A percentile compares a stretch with the other conserved stretches of the same genome.
phyloP scores from a whole-genome alignment of 2,113 vertebrate species.

The Ciconia boyciana region DNA sequence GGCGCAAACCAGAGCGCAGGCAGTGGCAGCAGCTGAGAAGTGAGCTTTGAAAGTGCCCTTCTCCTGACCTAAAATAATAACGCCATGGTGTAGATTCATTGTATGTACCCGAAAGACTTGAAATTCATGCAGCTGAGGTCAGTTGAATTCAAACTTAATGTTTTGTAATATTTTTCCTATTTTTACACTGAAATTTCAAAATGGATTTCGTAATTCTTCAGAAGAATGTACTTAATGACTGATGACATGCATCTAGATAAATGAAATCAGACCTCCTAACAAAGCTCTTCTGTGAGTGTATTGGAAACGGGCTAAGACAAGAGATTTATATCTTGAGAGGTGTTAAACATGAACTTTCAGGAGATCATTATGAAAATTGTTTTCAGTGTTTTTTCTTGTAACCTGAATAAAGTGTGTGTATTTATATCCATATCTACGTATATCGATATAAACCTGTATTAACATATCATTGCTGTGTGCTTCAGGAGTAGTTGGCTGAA shows the following conservation, averaged over 20 bases:
- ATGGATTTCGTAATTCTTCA: background rate
- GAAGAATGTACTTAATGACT: background rate
- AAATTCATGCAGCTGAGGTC: background rate
- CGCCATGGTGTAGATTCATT: fast-evolving
- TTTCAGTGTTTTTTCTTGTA: background rate
- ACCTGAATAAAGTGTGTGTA: background rate
- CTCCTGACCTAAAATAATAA: background rate
- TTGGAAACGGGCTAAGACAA: background rate
- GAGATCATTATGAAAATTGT: background rate
- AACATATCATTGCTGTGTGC: background rate
- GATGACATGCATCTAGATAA: background rate
- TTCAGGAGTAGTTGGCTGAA: background rate
- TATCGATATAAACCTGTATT: background rate
- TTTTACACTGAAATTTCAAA: background rate
- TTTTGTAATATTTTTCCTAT: background rate
- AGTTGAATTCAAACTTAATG: background rate
- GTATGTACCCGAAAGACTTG: background rate
- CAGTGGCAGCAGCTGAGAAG: background rate
- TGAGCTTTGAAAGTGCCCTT: background rate
- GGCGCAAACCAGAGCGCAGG: fast-evolving
- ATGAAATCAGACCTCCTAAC: background rate
- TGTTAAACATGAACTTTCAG: background rate
- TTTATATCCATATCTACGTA: background rate
- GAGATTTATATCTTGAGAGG: background rate
- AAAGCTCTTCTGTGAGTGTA: too few species aligned